Conservation (phyloP, 2,113 vertebrate genomes). For the Piaya cayana region DNA sequence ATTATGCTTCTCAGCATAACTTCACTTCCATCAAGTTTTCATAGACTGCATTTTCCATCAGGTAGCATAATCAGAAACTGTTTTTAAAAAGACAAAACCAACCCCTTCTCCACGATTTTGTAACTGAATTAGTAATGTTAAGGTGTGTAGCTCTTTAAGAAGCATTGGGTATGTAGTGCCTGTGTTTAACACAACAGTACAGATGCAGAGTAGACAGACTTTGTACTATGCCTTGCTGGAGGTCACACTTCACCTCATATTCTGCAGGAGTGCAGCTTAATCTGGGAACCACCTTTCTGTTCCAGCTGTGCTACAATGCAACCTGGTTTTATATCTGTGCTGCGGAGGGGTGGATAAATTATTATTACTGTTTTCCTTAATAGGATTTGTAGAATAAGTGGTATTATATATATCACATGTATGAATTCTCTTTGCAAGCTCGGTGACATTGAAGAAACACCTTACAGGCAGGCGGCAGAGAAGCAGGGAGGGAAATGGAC, state of each 20-base stretch:
- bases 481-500: not conserved
- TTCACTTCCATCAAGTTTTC: not conserved
- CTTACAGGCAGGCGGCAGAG: not conserved
- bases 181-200: not conserved
- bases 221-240: not conserved
- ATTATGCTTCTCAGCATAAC: not conserved
- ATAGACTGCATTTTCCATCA: not conserved
- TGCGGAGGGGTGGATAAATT: accelerated
- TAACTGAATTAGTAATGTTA: not conserved
- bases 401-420: accelerated
- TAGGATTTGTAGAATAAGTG: not conserved
- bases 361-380: not conserved
- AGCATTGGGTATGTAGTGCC: not conserved
- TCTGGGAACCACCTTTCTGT: not conserved
- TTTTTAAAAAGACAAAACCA: not conserved
- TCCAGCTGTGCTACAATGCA: not conserved
- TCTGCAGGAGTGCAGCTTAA: not conserved
- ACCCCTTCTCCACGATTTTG: not conserved
- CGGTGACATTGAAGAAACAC: not conserved
- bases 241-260: not conserved
- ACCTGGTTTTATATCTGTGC: not conserved
- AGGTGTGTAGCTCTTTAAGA: not conserved
- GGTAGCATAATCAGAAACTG: not conserved
- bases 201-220: not conserved
- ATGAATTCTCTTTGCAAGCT: not conserved